Base-by-base conservation (phyloP, 2,888 invertebrate species). In the Ennomos fuscantarius region DNA sequence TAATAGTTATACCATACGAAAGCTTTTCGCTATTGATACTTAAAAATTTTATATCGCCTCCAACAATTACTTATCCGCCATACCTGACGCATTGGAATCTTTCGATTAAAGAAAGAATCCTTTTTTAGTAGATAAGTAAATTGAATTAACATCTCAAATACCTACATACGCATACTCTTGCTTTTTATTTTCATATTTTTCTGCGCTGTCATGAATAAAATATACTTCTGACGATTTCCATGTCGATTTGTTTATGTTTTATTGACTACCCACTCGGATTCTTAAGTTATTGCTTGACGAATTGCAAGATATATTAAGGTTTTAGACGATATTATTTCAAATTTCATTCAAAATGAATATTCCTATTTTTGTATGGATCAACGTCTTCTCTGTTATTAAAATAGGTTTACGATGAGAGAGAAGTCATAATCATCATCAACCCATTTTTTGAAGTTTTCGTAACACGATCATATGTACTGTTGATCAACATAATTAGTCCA, bases 31-130 rank as follows among this genome's bases (percentile, higher is more conserved):
- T 69, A 69, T 69, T 65, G 63, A 68, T 73, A 72, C 66, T 68
- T 68, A 67, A 75, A 75, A 70, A 72, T 70, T 73, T 76, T 71
- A 75, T 78, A 79, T 76, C 70, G 69, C 65, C 15, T 61, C 50
- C 36, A 56, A 58, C 63, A 55, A 63, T 62, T 64, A 63, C 55
- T 68, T 69, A 68, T 60, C n/a, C 67, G 67, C 68, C 59, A 57
- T 67, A 54, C 63, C 51, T 52, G 58, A 66, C 59, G 70, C 65
- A 63, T 66, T 65, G 70, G 73, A 74, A 75, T 73, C 69, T 70
- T 72, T 67, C 62, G 63, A 68, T 72, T 72, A 66, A 49, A 8
- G 44, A 57, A 46, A 48, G 45, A 61, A 35, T 35, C 41, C 53
- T 55, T 55, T 53, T 44, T 59, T 40, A 62, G 39, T 33, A 55